phyloP scores from a whole-genome alignment of 1,140 invertebrate genomes.

The Zaprionus inermis region DNA sequence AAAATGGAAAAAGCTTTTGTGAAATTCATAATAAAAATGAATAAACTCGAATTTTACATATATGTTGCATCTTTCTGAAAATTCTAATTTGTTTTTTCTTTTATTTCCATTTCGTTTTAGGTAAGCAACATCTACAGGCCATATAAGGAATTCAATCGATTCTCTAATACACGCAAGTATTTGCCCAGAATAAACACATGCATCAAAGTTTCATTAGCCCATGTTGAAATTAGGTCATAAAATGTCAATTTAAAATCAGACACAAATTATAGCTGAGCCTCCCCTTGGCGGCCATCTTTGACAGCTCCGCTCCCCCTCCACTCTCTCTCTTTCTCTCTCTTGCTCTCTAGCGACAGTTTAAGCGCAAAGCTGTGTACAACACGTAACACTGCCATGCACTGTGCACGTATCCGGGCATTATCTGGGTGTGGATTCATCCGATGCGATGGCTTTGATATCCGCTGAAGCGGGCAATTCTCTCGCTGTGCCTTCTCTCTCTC shows the following conservation, averaged over 20 bases:
- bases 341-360: conserved; percentile 13
- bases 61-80: neutral
- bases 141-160: conserved; percentile 6
- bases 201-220: conserved; percentile 60
- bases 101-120: conserved; percentile 57
- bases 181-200: conserved; percentile 34
- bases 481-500: neutral
- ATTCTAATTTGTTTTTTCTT: neutral
- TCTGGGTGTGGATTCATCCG: neutral
- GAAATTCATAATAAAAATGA: neutral
- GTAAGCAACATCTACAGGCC: conserved; percentile 49
- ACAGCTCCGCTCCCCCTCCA: neutral
- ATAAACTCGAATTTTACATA: neutral
- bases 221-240: conserved; percentile 64
- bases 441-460: conserved; percentile 59
- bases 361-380: conserved; percentile 60
- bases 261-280: conserved; percentile 55
- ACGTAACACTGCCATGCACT: neutral
- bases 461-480: conserved; percentile 55
- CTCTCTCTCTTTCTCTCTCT: too few species aligned
- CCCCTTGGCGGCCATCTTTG: too few species aligned
- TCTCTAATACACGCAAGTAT: conserved; percentile 59
- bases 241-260: conserved; percentile 65
- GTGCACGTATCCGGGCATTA: conserved; percentile 3
- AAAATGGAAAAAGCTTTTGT: neutral